These are phyloP conservation scores for Sebastes kiyomatsui DNA, from an alignment of 2,797 vertebrate genomes.

Conservation along the genomic window DNA sequence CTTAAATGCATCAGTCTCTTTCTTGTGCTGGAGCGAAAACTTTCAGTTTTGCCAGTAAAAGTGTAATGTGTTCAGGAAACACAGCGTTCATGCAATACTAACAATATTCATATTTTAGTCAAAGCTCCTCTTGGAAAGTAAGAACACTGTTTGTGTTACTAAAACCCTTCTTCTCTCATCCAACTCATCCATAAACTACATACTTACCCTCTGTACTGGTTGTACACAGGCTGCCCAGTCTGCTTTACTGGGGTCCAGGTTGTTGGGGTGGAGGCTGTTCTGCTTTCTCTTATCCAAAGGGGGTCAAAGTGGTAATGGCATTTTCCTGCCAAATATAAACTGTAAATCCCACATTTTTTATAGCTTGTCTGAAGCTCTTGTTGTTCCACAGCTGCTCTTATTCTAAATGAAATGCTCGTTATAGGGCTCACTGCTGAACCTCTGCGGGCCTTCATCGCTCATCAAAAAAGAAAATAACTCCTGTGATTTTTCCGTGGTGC, in stretches of 20 bases:
- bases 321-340: conserved; percentile 79
- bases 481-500: conserved; percentile 28
- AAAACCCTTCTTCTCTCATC: conserved; percentile 31
- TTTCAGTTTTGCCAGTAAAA: not conserved
- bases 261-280: conserved; percentile 41
- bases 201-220: conserved; percentile 13
- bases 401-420: conserved; percentile 54
- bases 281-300: conserved; percentile 55
- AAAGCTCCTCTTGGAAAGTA: not conserved
- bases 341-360: conserved; percentile 70
- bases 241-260: conserved; percentile 39
- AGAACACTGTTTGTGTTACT: not conserved
- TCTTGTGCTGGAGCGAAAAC: conserved; percentile 1
- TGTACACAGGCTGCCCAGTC: conserved; percentile 17
- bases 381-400: conserved; percentile 57
- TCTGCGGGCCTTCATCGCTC: conserved; percentile 49
- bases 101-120: conserved; percentile 4
- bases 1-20: not conserved
- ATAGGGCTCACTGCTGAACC: conserved; percentile 53
- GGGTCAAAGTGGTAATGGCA: conserved; percentile 77
- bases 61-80: conserved; percentile 13
- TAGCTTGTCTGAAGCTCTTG: conserved; percentile 55
- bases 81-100: not conserved
- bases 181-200: conserved; percentile 36
- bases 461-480: conserved; percentile 58